Evolutionary conservation across 2,797 vertebrate genomes (phyloP).

Genomic region (Furcifer pardalis): DNA sequence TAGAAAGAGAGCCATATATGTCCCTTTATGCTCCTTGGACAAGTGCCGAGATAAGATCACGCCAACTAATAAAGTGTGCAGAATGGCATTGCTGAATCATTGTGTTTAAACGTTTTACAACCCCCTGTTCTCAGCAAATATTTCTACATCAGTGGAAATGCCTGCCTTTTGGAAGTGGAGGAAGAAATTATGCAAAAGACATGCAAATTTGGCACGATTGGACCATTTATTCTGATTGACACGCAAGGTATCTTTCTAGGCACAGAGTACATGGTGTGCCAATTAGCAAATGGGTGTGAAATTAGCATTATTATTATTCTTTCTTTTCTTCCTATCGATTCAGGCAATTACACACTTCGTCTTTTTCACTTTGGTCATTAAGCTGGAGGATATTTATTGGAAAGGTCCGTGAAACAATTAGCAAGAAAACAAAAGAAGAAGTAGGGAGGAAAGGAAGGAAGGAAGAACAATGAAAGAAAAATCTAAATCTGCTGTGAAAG

Average conservation of each 20-base stretch:
- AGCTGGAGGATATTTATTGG: conserved; percentile 20
- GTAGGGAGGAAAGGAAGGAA: too few relatives aligned
- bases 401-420: conserved; percentile 20
- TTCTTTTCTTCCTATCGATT: conserved; percentile 28
- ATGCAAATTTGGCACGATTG: conserved; percentile 20
- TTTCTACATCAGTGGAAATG: background rate
- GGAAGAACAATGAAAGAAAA: background rate
- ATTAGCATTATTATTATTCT: conserved; percentile 37
- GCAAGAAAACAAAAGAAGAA: background rate
- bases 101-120: background rate
- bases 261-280: background rate
- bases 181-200: conserved; percentile 11
- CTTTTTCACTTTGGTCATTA: conserved; percentile 32
- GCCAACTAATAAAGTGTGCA: background rate
- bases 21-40: too few relatives aligned
- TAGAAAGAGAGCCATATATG: background rate
- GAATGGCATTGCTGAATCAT: background rate
- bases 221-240: conserved; percentile 20
- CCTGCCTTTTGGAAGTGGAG: conserved; percentile 12
- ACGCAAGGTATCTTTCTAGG: conserved; percentile 18
- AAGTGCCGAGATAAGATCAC: too few relatives aligned
- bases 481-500: too few relatives aligned
- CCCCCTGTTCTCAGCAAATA: background rate
- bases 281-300: conserved; percentile 32
- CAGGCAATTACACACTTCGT: conserved; percentile 34